Evolutionary conservation across 37 sponge, comb jelly and placozoan genomes (phyloP).

Genomic region (Spongilla lacustris): DNA sequence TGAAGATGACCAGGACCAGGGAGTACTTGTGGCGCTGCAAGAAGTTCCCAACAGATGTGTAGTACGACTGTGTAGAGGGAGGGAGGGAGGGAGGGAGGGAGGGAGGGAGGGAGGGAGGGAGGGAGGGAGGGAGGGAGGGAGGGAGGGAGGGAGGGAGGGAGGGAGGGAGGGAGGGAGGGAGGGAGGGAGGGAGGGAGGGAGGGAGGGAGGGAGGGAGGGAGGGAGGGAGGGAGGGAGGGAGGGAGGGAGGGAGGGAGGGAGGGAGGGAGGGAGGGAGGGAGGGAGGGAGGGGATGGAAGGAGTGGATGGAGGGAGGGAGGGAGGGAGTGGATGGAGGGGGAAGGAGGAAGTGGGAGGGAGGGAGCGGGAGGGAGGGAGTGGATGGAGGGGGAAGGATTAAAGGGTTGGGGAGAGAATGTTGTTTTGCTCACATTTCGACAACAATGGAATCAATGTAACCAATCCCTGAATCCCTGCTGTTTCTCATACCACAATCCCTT

Average conservation of each 20-base stretch:
- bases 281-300: neutral
- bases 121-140: constrained; percentile 9
- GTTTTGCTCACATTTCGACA: no score
- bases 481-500: no score
- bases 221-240: neutral
- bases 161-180: neutral
- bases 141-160: neutral
- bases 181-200: neutral
- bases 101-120: neutral
- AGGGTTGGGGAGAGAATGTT: constrained; percentile 5
- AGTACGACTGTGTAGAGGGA: constrained; percentile 3
- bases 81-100: neutral
- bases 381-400: neutral
- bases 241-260: neutral
- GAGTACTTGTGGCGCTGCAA: constrained; percentile 50
- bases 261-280: neutral
- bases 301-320: neutral
- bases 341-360: neutral
- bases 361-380: neutral
- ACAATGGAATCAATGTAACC: no score
- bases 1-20: constrained; percentile 47
- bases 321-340: neutral
- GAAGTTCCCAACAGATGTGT: constrained; percentile 15
- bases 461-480: no score
- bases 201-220: neutral